Evolutionary conservation across 2,113 vertebrate genomes (phyloP), one percentile per base, ranked within the genome.

Genomic region (Solea solea): DNA sequence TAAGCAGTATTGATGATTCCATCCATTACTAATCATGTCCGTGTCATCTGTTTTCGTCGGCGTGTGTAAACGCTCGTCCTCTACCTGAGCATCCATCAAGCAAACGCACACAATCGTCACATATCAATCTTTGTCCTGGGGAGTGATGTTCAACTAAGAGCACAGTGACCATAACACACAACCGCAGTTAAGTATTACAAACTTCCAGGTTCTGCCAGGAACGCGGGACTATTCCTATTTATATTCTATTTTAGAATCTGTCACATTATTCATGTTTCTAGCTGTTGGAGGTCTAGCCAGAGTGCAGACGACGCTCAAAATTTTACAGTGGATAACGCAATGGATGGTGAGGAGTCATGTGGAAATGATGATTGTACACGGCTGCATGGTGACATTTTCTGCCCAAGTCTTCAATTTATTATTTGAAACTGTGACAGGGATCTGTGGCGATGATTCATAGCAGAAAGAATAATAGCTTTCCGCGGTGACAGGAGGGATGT

Each of bases 361-460:
- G 76, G 65, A 78, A 13, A 7, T 57, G 75, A 34, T 78, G 75
- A 79, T 70, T 77, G 74, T 41, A 34, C 25, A 54, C 10, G 46
- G 59, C 64, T 69, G 58, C 48, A 53, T 9, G 9, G 68, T 54
- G 65, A 76, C 72, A 41, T 54, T 81, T 68, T 79, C 46, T 74
- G 76, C 74, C 66, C 58, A 27, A 57, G 51, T 45, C 62, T 62
- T 76, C 73, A 65, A 65, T 87, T 74, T 72, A 58, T 86, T 78
- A 64, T 84, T 82, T 74, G 68, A 81, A 80, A 80, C 21, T 44
- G 73, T 79, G 75, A 77, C 74, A 84, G 16, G 49, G 69, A 81
- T 84, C 79, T 71, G 78, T 54, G 52, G 80, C 9, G 54, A 84
- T 88, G 83, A 86, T 83, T 85, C 85, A 82, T 67, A 10, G 63